These are phyloP conservation scores for Leucoptera coffeella DNA, from an alignment of 2,888 invertebrate genomes.

Conservation along the genomic window DNA sequence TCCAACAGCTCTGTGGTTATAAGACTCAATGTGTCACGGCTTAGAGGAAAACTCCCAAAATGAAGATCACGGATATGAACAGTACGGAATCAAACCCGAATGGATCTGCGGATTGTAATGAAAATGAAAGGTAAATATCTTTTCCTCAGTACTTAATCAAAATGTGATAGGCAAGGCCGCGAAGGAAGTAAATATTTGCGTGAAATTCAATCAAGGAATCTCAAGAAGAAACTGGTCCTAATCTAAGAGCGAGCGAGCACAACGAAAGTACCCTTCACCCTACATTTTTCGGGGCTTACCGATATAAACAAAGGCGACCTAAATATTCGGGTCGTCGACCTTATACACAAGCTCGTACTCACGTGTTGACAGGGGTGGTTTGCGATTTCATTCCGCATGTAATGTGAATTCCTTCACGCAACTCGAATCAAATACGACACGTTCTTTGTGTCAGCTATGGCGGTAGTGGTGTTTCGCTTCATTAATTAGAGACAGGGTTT, in stretches of 20 bases:
- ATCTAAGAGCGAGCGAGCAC: not conserved
- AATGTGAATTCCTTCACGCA: constrained; percentile 29
- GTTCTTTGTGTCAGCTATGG: too few species aligned
- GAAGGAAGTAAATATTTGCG: not conserved
- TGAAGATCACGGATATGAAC: not conserved
- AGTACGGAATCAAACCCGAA: not conserved
- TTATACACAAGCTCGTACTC: constrained; percentile 13
- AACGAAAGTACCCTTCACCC: constrained; percentile 13
- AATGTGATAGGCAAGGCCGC: too few species aligned
- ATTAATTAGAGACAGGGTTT: too few species aligned
- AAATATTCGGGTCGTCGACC: constrained; percentile 28
- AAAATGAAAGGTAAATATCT: not conserved
- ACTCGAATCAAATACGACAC: constrained; percentile 7
- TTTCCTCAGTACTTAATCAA: too few species aligned
- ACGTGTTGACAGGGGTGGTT: constrained; percentile 33
- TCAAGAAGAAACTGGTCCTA: not conserved
- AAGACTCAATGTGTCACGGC: not conserved
- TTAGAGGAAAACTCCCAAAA: not conserved
- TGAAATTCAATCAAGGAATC: not conserved
- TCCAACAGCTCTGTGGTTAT: not conserved
- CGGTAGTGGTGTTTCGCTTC: too few species aligned
- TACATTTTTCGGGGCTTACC: constrained; percentile 25
- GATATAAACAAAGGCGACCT: constrained; percentile 33
- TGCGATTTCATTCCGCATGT: constrained; percentile 33
- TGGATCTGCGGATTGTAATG: not conserved